Percentiles rank a stretch among this genome's conserved stretches.
These are phyloP conservation scores for Pachliopta kotzebuea DNA, from an alignment of 2,888 invertebrate genomes.

Conservation along the genomic window DNA sequence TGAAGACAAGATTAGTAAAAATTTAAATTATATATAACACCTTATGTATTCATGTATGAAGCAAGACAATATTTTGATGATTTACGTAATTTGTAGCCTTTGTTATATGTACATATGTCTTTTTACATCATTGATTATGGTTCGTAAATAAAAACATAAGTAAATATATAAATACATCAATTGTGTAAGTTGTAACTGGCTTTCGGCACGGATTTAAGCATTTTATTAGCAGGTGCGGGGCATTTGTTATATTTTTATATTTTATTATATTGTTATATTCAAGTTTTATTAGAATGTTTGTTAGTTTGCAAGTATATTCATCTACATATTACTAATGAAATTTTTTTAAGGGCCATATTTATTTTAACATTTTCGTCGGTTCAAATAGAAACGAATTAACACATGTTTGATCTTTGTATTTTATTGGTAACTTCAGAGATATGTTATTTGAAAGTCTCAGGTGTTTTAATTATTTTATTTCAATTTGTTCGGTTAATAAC, in stretches of 20 bases:
- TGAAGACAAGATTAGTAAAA: too few species aligned
- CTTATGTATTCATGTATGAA: too few species aligned
- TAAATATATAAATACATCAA: neutral
- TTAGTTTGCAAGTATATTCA: neutral
- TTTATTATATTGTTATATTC: conserved; percentile 1
- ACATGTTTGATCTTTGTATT: neutral
- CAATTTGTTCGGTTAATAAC: too few species aligned
- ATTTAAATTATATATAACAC: too few species aligned
- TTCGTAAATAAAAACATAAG: neutral
- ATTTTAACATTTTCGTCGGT: neutral
- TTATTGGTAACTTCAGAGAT: too few species aligned
- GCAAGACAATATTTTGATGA: too few species aligned
- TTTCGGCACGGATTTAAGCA: conserved; percentile 9
- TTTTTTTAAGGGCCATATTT: neutral
- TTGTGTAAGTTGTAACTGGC: conserved; percentile 9
- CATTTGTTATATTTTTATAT: neutral
- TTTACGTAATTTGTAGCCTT: too few species aligned
- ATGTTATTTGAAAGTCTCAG: too few species aligned
- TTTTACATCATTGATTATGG: too few species aligned
- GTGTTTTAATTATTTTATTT: too few species aligned
- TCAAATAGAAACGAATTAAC: too few species aligned
- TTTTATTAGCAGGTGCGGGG: conserved; percentile 9
- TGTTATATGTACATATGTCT: too few species aligned
- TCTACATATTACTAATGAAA: neutral
- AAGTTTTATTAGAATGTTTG: neutral